Evolutionary conservation across 1,140 invertebrate genomes (phyloP).

Genomic region (Nasonia longicornis): DNA sequence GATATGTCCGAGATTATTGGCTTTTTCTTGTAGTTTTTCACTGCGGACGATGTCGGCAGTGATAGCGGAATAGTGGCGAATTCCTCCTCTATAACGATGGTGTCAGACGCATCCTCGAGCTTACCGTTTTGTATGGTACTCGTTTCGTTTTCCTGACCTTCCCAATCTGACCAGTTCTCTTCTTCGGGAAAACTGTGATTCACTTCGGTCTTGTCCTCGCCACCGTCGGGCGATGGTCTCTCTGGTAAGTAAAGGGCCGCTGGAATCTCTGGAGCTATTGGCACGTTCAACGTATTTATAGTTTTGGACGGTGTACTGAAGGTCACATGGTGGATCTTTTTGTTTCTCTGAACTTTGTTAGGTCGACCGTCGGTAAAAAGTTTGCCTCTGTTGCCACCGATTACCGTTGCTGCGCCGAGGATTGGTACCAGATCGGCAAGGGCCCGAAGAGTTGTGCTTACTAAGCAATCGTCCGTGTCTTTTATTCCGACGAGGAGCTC

Average conservation of each 20-base stretch:
- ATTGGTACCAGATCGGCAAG: constrained; percentile 86
- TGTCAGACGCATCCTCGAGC: background rate
- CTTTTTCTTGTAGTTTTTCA: constrained; percentile 57
- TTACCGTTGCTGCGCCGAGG: constrained; percentile 82
- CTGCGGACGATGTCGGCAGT: background rate
- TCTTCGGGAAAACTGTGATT: constrained; percentile 65
- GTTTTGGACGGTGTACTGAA: constrained; percentile 23
- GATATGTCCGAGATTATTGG: constrained; percentile 75
- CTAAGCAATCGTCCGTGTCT: constrained; percentile 84
- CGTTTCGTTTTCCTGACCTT: constrained; percentile 68
- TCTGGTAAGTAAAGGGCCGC: constrained; percentile 70
- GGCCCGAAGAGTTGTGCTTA: constrained; percentile 81
- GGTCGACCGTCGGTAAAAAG: constrained; percentile 87
- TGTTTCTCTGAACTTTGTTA: constrained; percentile 59
- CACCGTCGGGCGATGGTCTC: constrained; percentile 83
- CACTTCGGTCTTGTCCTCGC: constrained; percentile 77
- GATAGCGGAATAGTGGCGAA: background rate
- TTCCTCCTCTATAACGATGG: constrained; percentile 21
- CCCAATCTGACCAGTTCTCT: constrained; percentile 83
- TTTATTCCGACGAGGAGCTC: constrained; percentile 86
- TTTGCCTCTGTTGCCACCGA: constrained; percentile 83
- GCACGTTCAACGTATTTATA: background rate
- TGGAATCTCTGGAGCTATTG: background rate
- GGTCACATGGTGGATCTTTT: constrained; percentile 50
- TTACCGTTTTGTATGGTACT: constrained; percentile 1